A percentile compares a stretch with the other conserved stretches of the same genome.
Conservation (phyloP, 2,888 invertebrate species). For the Ferrisia virgata region DNA sequence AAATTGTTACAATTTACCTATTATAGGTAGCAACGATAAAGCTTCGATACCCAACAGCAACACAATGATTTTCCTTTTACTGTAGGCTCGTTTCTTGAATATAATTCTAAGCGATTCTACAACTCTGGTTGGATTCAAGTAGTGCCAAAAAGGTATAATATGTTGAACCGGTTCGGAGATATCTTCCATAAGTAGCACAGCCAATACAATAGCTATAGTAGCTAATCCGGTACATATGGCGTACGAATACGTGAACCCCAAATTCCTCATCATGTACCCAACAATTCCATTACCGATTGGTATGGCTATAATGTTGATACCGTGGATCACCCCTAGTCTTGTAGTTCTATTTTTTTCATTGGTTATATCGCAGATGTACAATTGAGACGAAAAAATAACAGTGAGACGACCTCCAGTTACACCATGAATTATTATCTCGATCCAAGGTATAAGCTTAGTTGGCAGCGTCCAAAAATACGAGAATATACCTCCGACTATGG, state of each 20-base stretch:
- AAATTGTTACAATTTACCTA: background rate
- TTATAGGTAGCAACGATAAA: background rate
- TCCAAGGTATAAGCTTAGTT: constrained; percentile 39
- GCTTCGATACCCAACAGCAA: background rate
- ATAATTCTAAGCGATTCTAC: background rate
- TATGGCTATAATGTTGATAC: constrained; percentile 45
- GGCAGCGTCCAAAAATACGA: constrained; percentile 47
- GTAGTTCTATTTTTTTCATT: constrained; percentile 48
- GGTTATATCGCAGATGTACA: constrained; percentile 48
- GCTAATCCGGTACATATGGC: background rate
- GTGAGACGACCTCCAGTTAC: constrained; percentile 46
- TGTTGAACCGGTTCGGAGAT: constrained; percentile 33
- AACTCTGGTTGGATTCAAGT: background rate
- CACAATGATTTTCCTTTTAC: background rate
- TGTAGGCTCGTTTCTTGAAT: constrained; percentile 31
- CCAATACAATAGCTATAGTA: background rate
- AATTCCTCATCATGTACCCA: background rate
- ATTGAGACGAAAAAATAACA: constrained; percentile 46
- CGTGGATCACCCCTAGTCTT: constrained; percentile 43
- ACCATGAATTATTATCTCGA: constrained; percentile 40
- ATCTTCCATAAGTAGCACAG: background rate
- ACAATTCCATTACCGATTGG: constrained; percentile 33
- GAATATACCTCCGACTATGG: constrained; percentile 37
- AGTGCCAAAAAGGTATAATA: background rate
- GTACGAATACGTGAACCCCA: constrained; percentile 38